Percentiles rank a stretch among this genome's conserved stretches.
These are phyloP conservation scores for Theropithecus gelada DNA, from an alignment of 2,113 vertebrate species.

Conservation along the genomic window DNA sequence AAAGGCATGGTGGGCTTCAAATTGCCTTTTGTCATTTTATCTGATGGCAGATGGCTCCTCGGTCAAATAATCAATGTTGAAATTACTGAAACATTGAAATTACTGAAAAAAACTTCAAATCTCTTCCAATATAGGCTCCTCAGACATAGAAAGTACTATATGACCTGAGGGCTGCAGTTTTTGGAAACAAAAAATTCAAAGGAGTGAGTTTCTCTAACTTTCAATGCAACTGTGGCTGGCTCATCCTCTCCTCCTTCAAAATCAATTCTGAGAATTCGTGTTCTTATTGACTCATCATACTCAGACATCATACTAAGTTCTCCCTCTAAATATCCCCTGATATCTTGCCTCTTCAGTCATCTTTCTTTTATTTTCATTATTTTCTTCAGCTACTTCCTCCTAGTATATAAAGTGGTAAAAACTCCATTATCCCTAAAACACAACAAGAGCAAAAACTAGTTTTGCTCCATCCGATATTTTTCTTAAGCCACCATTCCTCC, in stretches of 20 bases:
- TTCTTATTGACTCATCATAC: neutral
- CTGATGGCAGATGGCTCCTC: neutral
- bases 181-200: neutral
- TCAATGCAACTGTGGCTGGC: rapidly evolving
- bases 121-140: neutral
- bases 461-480: neutral
- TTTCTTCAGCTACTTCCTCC: neutral
- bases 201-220: neutral
- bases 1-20: neutral
- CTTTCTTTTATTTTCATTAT: neutral
- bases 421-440: neutral
- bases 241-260: neutral
- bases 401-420: neutral
- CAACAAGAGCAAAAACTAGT: neutral
- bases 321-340: neutral
- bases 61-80: neutral
- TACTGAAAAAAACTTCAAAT: neutral
- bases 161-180: neutral
- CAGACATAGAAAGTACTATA: neutral
- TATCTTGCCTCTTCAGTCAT: neutral
- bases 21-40: neutral
- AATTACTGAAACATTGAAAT: neutral
- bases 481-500: neutral
- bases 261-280: neutral
- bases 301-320: neutral